Base-by-base conservation (phyloP, 2,113 vertebrate species). In the Gymnarchus niloticus region DNA sequence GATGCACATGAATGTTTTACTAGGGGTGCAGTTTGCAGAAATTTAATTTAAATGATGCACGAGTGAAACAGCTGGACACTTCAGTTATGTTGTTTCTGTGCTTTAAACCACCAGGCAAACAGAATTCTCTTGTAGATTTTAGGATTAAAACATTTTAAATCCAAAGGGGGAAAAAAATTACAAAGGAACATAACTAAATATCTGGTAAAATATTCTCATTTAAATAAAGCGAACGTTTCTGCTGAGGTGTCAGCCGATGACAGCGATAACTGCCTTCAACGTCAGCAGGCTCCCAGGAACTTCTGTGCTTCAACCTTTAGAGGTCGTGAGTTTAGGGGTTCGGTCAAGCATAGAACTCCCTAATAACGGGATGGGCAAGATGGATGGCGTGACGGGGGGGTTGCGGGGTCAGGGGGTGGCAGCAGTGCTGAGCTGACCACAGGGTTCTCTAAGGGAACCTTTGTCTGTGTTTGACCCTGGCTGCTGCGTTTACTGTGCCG, bases 361-460 rank as follows among this genome's bases (percentile, higher is more conserved):
- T 85, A 91, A 89, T 92, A 93, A 91, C 88, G 83, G 28, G 25
- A 25, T n/a, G 2, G 17, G 59, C 59, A 56, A n/a, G 78, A 57
- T 61, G 33, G 61, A 69, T 56, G 61, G 85, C 1, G 6, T 25
- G 82, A 57, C 10, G 44, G 54, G 76, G 49, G 86, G 84, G 87
- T 84, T 87, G 61, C 81, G 59, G 89, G 86, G 91, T 88, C 88
- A 56, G 86, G 87, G 87, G 84, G 86, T 25, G 77, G 59, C 19
- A 6, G 33, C 81, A 23, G 88, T 86, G 87, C 91, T 91, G 90
- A 94, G 92, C 92, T 92, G 90, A 92, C 90, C 92, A 87, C 90
- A 93, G 92, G 89, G 90, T 91, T 95, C 93, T 94, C 93, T 92
- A 93, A 92, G 93, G 91, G 90, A 93, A 94, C 91, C 93, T 95